These are phyloP conservation scores for Podarcis lilfordi DNA, from an alignment of 2,797 vertebrate genomes.

Conservation along the genomic window DNA sequence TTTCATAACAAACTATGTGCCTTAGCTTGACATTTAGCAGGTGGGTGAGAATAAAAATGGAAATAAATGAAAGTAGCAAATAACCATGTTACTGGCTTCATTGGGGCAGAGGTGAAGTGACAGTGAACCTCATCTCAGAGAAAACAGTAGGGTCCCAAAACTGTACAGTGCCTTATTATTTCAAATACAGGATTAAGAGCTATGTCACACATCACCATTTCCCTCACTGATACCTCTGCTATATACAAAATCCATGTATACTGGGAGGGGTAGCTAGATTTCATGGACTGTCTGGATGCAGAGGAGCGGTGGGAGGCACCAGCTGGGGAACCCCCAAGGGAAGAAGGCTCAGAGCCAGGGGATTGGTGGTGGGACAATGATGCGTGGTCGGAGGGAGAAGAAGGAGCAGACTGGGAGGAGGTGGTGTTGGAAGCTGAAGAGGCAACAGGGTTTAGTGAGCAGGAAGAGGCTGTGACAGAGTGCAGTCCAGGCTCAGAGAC, in stretches of 20 bases:
- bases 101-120: not conserved
- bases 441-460: no score
- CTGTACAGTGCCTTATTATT: not conserved
- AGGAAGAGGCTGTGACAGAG: no score
- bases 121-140: not conserved
- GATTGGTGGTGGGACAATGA: no score
- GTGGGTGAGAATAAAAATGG: constrained; percentile 20
- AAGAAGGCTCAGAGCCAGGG: no score
- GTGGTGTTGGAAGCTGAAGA: no score
- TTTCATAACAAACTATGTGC: constrained; percentile 6
- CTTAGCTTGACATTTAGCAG: constrained; percentile 25
- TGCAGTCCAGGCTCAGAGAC: no score
- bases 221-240: not conserved
- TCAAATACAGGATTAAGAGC: constrained; percentile 13
- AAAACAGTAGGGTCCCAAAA: not conserved
- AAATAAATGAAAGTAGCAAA: not conserved
- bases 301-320: no score
- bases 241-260: not conserved
- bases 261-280: no score
- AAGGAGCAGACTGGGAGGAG: no score
- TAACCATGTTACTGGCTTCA: not conserved
- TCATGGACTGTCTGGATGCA: no score
- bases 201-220: not conserved
- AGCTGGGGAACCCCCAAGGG: no score
- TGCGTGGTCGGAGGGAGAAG: no score